Conservation (phyloP, 2,888 invertebrate genomes). For the Drosophila mercatorum region DNA sequence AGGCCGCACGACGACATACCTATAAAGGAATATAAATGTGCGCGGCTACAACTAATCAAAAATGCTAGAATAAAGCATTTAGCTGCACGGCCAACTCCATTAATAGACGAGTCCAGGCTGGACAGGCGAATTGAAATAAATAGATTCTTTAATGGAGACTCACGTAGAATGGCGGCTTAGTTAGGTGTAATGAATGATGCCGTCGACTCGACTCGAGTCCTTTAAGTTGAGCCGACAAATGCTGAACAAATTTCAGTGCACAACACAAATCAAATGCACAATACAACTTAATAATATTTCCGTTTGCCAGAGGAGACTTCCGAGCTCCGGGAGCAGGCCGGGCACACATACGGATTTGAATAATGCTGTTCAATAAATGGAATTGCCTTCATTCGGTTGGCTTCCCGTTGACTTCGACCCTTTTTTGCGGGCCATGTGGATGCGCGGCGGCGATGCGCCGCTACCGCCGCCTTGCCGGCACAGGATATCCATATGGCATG, state of each 20-base stretch:
- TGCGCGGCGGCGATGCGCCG: conserved; percentile 24
- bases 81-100: conserved; percentile 43
- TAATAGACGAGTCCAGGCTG: conserved; percentile 61
- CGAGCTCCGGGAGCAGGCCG: conserved; percentile 23
- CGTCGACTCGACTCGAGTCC: not conserved
- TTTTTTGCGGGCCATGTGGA: conserved; percentile 36
- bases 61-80: conserved; percentile 54
- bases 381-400: conserved; percentile 69
- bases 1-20: conserved; percentile 59
- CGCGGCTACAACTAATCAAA: conserved; percentile 66
- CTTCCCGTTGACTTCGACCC: conserved; percentile 43
- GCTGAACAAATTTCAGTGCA: conserved; percentile 54
- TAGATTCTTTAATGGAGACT: conserved; percentile 58
- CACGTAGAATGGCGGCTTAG: conserved; percentile 24
- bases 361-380: conserved; percentile 74
- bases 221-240: conserved; percentile 39
- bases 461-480: conserved; percentile 11
- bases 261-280: conserved; percentile 70
- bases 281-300: conserved; percentile 72
- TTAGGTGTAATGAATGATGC: conserved; percentile 59
- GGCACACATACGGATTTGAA: conserved; percentile 55
- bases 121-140: conserved; percentile 63
- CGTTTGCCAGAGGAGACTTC: conserved; percentile 34
- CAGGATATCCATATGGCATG: conserved; percentile 62
- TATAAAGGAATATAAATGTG: conserved; percentile 73